Conservation (phyloP, 2,888 invertebrate genomes). For the Drosophila antonietae region DNA sequence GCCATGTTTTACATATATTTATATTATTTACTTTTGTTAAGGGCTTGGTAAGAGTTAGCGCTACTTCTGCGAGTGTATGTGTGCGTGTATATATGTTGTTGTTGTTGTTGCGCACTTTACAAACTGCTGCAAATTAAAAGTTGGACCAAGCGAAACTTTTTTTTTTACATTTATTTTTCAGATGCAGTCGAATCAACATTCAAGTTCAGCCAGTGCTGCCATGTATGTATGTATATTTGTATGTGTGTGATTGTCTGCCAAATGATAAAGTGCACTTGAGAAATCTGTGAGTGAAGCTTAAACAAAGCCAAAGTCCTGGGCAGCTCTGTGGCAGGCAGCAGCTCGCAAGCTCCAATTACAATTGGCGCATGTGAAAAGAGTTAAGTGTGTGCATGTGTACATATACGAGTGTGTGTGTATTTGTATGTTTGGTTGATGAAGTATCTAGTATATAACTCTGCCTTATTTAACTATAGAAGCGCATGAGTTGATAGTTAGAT, state of each 20-base stretch:
- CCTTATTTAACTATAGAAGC: constrained; percentile 38
- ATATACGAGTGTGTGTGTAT: constrained; percentile 1
- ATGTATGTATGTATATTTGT: constrained; percentile 4
- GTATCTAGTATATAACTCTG: constrained; percentile 9
- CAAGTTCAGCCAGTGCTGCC: constrained; percentile 20
- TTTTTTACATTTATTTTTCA: constrained; percentile 21
- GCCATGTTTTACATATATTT: constrained; percentile 35
- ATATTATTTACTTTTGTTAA: constrained; percentile 16
- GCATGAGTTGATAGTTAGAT: constrained; percentile 44
- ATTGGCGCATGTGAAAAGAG: constrained; percentile 55
- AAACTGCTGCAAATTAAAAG: constrained; percentile 62
- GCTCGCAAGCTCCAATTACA: constrained; percentile 21
- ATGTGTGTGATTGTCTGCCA: constrained; percentile 43
- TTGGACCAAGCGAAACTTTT: constrained; percentile 52
- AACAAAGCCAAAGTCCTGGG: constrained; percentile 36
- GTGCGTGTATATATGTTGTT: neutral
- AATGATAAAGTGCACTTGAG: constrained; percentile 65
- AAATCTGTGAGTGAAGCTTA: constrained; percentile 31
- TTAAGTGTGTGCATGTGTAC: constrained; percentile 20
- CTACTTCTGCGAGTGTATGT: constrained; percentile 2
- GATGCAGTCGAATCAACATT: constrained; percentile 37
- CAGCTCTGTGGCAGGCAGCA: constrained; percentile 14
- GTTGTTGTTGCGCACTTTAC: constrained; percentile 25
- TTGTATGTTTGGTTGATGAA: neutral
- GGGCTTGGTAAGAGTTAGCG: constrained; percentile 27